phyloP scores from a whole-genome alignment of 2,113 vertebrate genomes.

The Phocoena phocoena region DNA sequence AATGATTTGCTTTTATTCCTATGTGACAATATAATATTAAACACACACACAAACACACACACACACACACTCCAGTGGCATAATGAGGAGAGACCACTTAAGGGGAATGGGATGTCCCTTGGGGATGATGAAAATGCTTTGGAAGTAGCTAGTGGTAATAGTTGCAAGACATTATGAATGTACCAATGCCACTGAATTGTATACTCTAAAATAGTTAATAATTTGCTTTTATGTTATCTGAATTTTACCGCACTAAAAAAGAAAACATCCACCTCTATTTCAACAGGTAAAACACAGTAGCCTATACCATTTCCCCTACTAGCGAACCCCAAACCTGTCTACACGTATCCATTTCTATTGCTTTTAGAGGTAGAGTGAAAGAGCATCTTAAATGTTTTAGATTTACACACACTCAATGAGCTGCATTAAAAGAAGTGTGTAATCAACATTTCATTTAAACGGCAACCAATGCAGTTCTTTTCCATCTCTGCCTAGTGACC shows the following conservation, averaged over 20 bases:
- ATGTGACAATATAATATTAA: neutral
- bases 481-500: accelerated
- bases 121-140: neutral
- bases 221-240: neutral
- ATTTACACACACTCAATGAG: no score
- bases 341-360: no score
- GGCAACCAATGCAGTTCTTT: accelerated
- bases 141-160: neutral
- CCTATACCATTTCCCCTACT: neutral
- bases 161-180: neutral
- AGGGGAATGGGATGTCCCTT: neutral
- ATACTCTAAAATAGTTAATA: neutral
- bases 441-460: neutral
- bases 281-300: neutral
- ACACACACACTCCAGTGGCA: no score
- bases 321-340: neutral
- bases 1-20: neutral
- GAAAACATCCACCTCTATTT: no score
- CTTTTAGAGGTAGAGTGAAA: neutral
- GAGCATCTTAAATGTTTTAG: neutral
- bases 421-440: neutral
- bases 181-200: no score
- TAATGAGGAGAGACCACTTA: neutral
- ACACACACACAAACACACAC: neutral
- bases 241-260: neutral